Base-by-base conservation (phyloP, 2,113 vertebrate genomes). In the mouse (Mus musculus) region DNA sequence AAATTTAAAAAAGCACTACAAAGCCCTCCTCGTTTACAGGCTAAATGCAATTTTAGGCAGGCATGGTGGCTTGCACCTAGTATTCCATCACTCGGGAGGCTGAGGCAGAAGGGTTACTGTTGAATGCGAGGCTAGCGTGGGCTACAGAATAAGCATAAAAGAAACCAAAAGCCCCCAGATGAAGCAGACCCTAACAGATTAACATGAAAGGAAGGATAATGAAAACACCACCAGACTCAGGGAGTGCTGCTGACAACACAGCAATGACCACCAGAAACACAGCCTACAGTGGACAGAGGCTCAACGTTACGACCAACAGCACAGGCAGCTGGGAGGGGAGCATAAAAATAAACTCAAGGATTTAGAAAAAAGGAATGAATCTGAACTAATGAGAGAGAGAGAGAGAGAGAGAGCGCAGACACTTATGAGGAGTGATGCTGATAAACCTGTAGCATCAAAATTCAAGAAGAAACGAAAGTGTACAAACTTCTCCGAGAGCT, bases 41-140 rank as follows among this genome's bases (percentile, higher is more conserved):
- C 88, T 88, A 89, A 90, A 92, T 69, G 87, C 19, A 96, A 81
- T 77, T 88, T 77, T 88, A 94, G 89, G 49, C 14, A 54, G 20
- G 20, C 20, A 54, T 13, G 6, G 67, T n/a, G 67, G 49, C 20
- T 54, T 33, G n/a, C 0, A 54, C 4, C 85, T 24, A 67, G 69
- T 52, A 65, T 87, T 13, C 63, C 30, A 52, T 49, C 39, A 52
- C 6, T 69, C 30, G 5, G 42, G 17, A 69, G 30, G 85, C 85
- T 52, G 46, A 36, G 30, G 42, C 42, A 69, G 65, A 52, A 52
- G 65, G 26, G 65, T 65, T 30, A 86, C 28, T 36, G 17, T 26
- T 71, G 19, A 88, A 16, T 71, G 33, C 20, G 36, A 88, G 85
- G 61, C 17, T 49, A 46, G 17, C 39, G 6, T 24, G 42, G 42